These are phyloP conservation scores for Penaeus japonicus DNA, from an alignment of 1,140 invertebrate genomes.

Conservation along the genomic window DNA sequence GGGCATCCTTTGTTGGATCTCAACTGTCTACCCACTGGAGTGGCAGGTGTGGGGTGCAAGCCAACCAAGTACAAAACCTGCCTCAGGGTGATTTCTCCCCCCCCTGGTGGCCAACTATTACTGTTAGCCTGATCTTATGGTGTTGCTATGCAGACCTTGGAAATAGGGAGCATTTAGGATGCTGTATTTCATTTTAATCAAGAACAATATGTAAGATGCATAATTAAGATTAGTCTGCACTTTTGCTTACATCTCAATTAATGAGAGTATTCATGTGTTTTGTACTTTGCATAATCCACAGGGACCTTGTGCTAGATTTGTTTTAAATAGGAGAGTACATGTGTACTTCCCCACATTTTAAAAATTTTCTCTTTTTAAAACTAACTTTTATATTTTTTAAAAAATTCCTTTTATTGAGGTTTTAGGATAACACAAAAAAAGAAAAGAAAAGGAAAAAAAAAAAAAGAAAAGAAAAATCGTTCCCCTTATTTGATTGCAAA, in stretches of 20 bases:
- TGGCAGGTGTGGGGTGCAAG: conserved; percentile 27
- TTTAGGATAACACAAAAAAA: no score
- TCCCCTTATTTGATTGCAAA: no score
- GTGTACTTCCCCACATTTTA: no score
- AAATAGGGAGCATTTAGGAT: background rate
- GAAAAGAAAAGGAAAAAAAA: no score
- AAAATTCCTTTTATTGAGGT: no score
- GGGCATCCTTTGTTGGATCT: conserved; percentile 28
- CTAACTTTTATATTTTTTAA: no score
- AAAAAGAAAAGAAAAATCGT: no score
- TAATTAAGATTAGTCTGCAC: no score
- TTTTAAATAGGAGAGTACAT: no score
- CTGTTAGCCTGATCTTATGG: conserved; percentile 24
- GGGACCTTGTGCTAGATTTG: background rate
- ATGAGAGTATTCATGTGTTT: background rate
- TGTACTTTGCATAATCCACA: conserved; percentile 29
- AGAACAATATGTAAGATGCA: no score
- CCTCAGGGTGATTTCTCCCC: conserved; percentile 18
- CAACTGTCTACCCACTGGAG: conserved; percentile 15
- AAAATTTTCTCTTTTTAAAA: no score
- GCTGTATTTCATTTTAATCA: background rate
- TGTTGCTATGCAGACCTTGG: conserved; percentile 4
- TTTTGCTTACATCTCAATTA: no score
- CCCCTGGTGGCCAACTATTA: conserved; percentile 9
- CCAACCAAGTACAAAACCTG: conserved; percentile 49